Evolutionary conservation across 1,140 invertebrate species (phyloP).

Genomic region (Zaprionus ornatus): DNA sequence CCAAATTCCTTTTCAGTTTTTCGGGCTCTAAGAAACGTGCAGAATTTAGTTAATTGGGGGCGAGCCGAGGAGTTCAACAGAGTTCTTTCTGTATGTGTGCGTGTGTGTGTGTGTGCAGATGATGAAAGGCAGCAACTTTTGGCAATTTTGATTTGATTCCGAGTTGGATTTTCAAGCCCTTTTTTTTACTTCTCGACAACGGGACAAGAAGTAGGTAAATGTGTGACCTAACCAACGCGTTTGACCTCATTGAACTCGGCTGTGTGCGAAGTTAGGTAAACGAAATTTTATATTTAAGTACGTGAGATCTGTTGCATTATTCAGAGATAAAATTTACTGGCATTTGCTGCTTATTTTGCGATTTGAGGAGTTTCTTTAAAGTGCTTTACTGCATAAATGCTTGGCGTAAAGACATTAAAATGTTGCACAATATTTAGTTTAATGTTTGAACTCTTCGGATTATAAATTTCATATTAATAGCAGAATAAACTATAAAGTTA

Average conservation of each 20-base stretch:
- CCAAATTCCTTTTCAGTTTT: constrained; percentile 13
- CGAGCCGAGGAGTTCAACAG: background rate
- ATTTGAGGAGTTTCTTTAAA: background rate
- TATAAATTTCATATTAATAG: background rate
- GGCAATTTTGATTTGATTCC: constrained; percentile 25
- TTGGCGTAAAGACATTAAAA: too few relatives aligned
- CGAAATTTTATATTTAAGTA: background rate
- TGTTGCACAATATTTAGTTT: background rate
- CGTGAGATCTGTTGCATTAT: background rate
- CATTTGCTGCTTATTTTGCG: background rate
- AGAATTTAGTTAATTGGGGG: constrained; percentile 29
- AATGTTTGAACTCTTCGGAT: background rate
- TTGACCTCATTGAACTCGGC: constrained; percentile 3
- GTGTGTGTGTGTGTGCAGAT: background rate
- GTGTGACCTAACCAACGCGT: background rate
- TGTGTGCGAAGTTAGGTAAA: background rate
- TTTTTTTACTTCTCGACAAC: too few relatives aligned
- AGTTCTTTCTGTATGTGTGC: background rate
- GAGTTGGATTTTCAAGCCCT: constrained; percentile 20
- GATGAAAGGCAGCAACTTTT: constrained; percentile 23
- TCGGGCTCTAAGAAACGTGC: background rate
- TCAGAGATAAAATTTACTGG: background rate
- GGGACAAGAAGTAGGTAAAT: background rate
- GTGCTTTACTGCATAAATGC: background rate
- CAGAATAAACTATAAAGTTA: background rate